Conservation (phyloP, 1,140 invertebrate genomes). For the Orchesella cincta region DNA sequence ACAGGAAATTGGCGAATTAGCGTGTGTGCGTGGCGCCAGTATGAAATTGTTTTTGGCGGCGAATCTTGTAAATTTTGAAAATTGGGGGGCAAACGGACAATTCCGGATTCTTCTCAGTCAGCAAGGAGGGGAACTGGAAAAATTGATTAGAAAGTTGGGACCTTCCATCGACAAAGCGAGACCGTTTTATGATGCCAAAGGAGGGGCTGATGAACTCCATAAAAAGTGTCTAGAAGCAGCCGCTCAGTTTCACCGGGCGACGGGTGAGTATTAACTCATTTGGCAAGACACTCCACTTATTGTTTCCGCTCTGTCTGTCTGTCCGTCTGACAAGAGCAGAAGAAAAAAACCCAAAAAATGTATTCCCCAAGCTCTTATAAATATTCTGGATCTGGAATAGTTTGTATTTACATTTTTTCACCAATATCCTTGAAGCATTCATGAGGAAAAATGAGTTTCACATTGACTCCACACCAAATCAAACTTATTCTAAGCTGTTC, state of each 20-base stretch:
- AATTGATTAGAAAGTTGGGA: conserved; percentile 79
- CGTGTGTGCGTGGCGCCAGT: too few relatives aligned
- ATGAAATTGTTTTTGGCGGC: too few relatives aligned
- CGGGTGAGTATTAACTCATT: conserved; percentile 63
- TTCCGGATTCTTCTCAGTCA: conserved; percentile 82
- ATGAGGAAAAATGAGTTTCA: too few relatives aligned
- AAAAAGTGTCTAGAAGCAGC: conserved; percentile 78
- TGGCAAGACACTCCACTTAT: not conserved
- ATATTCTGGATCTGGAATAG: too few relatives aligned
- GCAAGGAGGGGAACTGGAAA: conserved; percentile 79
- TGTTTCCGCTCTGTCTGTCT: not conserved
- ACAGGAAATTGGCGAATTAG: too few relatives aligned
- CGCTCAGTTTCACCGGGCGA: conserved; percentile 87
- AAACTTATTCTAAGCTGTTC: too few relatives aligned
- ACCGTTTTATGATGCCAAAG: conserved; percentile 81
- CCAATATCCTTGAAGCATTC: too few relatives aligned
- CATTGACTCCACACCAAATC: too few relatives aligned
- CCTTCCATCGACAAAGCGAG: conserved; percentile 83
- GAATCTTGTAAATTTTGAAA: conserved; percentile 28
- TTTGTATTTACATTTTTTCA: too few relatives aligned
- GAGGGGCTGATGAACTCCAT: not conserved
- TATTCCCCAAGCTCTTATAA: too few relatives aligned
- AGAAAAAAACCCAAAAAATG: too few relatives aligned
- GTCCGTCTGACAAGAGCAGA: too few relatives aligned
- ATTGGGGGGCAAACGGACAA: conserved; percentile 77